Evolutionary conservation across 2,113 vertebrate species (phyloP), one percentile per base, ranked within the genome.

Genomic region (Hoplias malabaricus): DNA sequence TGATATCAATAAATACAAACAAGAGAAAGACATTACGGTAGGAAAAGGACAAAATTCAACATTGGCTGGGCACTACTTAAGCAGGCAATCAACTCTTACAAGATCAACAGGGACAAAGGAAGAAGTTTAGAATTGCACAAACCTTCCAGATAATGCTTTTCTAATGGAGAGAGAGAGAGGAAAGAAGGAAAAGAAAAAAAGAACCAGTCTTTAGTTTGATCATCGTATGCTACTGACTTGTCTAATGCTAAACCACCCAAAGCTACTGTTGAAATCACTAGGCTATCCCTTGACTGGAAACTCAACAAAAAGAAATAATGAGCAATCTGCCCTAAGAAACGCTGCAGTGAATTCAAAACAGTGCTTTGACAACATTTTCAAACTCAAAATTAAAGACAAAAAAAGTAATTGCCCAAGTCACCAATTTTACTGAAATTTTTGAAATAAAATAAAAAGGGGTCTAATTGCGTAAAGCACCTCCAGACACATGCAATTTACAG

Each of bases 121-220:
- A 88, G 79, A 88, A 91, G 86, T 86, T 88, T 87, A 92, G 88
- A 87, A 86, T 90, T 86, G 86, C 89, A 93, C 93, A 92, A 93
- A 93, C 93, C 93, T 93, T 93, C 93, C 93, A 93, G 91, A 93
- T 93, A 90, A 93, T 92, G 93, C 92, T 93, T 93, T 93, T 93
- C 93, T 93, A 93, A 93, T 91, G 91, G 88, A 91, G 84, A 84
- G 86, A 87, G 83, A 86, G 81, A 86, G 86, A 89, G 90, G 76
- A 80, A 88, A 83, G 91, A 84, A n/a, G n/a, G n/a, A n/a, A n/a
- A 86, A 56, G 76, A 86, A 82, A 79, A 84, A 87, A 84, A 93
- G 80, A 89, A 91, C 88, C 85, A 92, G 83, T 88, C 87, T 91
- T 93, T 92, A 92, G 89, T 91, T 82, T 79, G 36, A 66, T 66